A percentile compares a stretch with the other conserved stretches of the same genome.
Conservation (phyloP, 1,140 invertebrate species). For the Rhyacophila brunnea region DNA sequence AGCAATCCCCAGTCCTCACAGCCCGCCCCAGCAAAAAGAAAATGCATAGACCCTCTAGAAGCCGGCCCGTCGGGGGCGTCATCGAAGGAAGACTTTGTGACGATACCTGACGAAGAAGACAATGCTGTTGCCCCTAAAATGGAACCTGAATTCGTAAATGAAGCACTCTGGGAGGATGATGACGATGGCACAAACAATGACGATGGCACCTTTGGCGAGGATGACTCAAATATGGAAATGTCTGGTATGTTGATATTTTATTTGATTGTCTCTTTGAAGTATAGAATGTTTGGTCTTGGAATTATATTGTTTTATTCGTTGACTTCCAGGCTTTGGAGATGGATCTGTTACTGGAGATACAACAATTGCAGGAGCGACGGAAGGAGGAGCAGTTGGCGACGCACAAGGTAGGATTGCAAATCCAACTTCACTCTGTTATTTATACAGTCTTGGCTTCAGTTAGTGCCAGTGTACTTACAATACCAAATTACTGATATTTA, state of each 20-base stretch:
- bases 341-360: slow-evolving; percentile 53
- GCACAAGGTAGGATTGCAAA: slow-evolving; percentile 56
- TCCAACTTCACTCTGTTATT: slow-evolving; percentile 11
- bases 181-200: slow-evolving; percentile 55
- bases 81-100: slow-evolving; percentile 54
- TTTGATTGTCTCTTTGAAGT: background rate
- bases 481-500: too few species aligned
- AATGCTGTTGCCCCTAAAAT: slow-evolving; percentile 55
- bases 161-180: slow-evolving; percentile 55
- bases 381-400: slow-evolving; percentile 55
- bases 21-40: slow-evolving; percentile 54
- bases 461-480: too few species aligned
- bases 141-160: slow-evolving; percentile 56
- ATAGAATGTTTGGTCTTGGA: background rate
- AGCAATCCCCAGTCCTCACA: slow-evolving; percentile 56
- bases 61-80: slow-evolving; percentile 52
- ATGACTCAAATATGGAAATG: slow-evolving; percentile 57
- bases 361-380: slow-evolving; percentile 47
- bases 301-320: slow-evolving; percentile 9
- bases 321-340: slow-evolving; percentile 50
- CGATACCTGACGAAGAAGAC: slow-evolving; percentile 55
- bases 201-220: slow-evolving; percentile 55
- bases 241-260: slow-evolving; percentile 46
- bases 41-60: slow-evolving; percentile 56
- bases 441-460: too few species aligned